These are phyloP conservation scores for Apodemia duryi DNA, from an alignment of 2,888 invertebrate genomes.

Conservation along the genomic window DNA sequence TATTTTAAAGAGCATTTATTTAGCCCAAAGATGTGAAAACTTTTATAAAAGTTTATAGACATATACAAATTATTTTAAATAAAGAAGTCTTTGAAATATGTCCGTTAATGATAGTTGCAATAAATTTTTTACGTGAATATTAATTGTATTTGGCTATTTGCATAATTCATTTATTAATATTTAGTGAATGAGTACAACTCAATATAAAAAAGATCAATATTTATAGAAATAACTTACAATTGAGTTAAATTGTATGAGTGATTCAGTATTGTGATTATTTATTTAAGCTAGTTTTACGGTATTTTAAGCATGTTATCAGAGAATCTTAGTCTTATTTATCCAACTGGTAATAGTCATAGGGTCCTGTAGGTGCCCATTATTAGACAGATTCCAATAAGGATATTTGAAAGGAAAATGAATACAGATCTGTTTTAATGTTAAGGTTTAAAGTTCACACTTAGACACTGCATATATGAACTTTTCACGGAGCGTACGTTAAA, in stretches of 20 bases:
- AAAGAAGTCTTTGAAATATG: too few relatives aligned
- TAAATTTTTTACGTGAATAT: too few relatives aligned
- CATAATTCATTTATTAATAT: too few relatives aligned
- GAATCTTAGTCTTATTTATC: not conserved
- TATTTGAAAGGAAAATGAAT: not conserved
- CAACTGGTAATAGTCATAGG: not conserved
- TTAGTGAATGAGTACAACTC: not conserved
- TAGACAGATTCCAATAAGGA: not conserved
- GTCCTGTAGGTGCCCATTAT: not conserved
- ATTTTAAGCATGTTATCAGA: slow-evolving; percentile 19
- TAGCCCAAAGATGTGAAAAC: not conserved
- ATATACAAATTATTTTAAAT: too few relatives aligned
- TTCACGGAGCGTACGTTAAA: not conserved
- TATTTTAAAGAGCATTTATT: not conserved
- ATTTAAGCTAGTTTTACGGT: slow-evolving; percentile 31
- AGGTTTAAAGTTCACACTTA: not conserved
- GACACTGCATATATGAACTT: not conserved
- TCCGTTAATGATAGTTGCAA: too few relatives aligned
- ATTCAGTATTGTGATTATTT: slow-evolving; percentile 53
- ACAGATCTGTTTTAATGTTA: slow-evolving; percentile 2
- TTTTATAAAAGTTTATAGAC: too few relatives aligned
- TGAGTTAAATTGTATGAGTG: slow-evolving; percentile 35
- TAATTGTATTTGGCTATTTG: too few relatives aligned
- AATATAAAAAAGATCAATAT: not conserved
- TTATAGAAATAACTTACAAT: slow-evolving; percentile 14